Base-by-base conservation (phyloP, 2,113 vertebrate genomes). In the Phoenicopterus ruber region DNA sequence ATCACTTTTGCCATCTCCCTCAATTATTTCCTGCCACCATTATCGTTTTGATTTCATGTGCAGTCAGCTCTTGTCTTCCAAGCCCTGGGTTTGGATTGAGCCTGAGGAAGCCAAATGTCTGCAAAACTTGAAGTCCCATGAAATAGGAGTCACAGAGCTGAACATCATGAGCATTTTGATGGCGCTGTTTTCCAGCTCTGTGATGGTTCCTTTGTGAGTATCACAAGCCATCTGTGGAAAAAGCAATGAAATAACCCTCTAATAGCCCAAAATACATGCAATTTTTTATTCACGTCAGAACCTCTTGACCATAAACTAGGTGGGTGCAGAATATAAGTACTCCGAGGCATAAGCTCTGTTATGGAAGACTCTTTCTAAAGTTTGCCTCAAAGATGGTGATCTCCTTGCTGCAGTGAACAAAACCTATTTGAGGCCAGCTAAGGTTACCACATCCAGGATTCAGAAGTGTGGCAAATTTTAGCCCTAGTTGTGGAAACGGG, bases 41-140 rank as follows among this genome's bases (percentile, higher is more conserved):
- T 96, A 88, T 80, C 3, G 0, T 88, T 94, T 95, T 93, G 89
- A 87, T 97, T 95, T 91, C 84, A 58, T 85, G 47, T 73, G 87
- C 82, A 94, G 81, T 87, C 91, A 63, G 94, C 89, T 93, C 87
- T 91, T 86, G 71, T 95, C 89, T 95, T 94, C 91, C 91, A 96
- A 96, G 78, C 47, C 84, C 71, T 93, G 78, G 50, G 63, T 97
- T 95, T 91, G 74, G 91, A 87, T 44, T 83, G 84, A 93, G 84
- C 42, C 71, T 74, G 82, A 95, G 91, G 88, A 97, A 96, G 96
- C 86, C 95, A 97, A 96, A 96, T 96, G 84, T 88, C 93, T 92
- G 87, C 79, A 93, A 93, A 95, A 95, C 94, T 89, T 95, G 84
- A 95, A 94, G 93, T 96, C 87, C 91, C 78, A 88, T 59, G 46